Percentiles rank a stretch among this genome's conserved stretches.
phyloP scores from a whole-genome alignment of 2,888 invertebrate species.

The Dolomedes plantarius region DNA sequence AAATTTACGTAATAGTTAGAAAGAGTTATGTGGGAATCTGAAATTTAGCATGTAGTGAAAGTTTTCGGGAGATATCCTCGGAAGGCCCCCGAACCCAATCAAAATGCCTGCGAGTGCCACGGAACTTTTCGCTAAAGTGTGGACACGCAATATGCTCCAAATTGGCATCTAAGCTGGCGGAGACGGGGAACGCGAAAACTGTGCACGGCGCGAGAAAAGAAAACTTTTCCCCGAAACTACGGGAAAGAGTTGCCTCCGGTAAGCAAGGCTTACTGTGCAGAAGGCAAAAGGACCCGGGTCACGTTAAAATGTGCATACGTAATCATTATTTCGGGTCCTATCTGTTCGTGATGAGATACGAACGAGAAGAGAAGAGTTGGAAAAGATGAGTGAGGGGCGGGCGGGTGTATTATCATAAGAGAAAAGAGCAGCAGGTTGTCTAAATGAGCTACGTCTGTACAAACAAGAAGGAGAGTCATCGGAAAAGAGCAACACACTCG shows the following conservation, averaged over 20 bases:
- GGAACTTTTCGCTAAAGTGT: neutral
- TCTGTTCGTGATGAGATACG: constrained; percentile 66
- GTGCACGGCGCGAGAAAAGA: constrained; percentile 21
- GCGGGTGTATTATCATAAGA: constrained; percentile 65
- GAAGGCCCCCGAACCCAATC: constrained; percentile 7
- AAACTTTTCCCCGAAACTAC: constrained; percentile 45
- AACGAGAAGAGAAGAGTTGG: constrained; percentile 29
- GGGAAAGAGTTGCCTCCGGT: constrained; percentile 60
- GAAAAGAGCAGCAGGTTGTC: constrained; percentile 27
- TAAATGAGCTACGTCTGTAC: constrained; percentile 65
- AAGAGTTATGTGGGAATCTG: no score
- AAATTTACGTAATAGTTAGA: no score
- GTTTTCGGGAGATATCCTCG: no score
- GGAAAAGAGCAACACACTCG: constrained; percentile 48
- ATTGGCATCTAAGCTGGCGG: constrained; percentile 42
- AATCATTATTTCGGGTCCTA: constrained; percentile 71
- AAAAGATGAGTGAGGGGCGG: neutral
- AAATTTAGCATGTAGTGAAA: no score
- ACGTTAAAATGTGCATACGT: constrained; percentile 72
- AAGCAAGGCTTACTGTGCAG: neutral
- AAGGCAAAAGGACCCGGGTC: constrained; percentile 21
- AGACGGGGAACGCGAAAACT: constrained; percentile 34
- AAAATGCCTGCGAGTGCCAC: neutral
- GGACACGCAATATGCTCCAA: constrained; percentile 30
- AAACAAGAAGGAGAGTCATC: constrained; percentile 52